Evolutionary conservation across 2,113 vertebrate species (phyloP).

Genomic region (Ceyx margarethae): DNA sequence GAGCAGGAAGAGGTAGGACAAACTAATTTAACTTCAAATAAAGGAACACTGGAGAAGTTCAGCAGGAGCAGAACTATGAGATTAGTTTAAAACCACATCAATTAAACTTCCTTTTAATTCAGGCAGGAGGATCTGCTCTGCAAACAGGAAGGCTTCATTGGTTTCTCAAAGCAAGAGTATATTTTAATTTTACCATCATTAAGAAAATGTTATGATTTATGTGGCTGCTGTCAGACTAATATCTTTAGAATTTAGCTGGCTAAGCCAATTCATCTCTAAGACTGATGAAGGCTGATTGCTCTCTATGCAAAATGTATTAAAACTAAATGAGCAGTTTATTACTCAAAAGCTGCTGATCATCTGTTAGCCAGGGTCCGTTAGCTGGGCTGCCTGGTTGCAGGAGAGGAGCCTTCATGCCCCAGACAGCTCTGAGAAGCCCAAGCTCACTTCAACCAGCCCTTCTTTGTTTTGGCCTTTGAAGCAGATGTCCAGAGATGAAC

Average conservation of each 20-base stretch:
- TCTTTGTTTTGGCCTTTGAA: not conserved
- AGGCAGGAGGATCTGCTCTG: slow-evolving; percentile 59
- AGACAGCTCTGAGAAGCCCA: not conserved
- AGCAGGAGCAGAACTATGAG: not conserved
- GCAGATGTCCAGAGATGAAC: not conserved
- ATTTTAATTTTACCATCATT: slow-evolving; percentile 88
- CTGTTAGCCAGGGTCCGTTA: slow-evolving; percentile 90
- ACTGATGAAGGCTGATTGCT: slow-evolving; percentile 93
- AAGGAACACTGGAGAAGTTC: not conserved
- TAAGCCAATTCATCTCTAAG: slow-evolving; percentile 94
- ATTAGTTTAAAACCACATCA: slow-evolving; percentile 57
- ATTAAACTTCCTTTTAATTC: slow-evolving; percentile 74
- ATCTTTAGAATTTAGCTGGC: slow-evolving; percentile 89
- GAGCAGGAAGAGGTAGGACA: not conserved
- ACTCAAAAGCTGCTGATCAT: slow-evolving; percentile 89
- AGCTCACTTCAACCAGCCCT: not conserved
- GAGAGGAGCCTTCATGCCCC: not conserved
- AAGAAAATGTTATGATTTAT: slow-evolving; percentile 94
- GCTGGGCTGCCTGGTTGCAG: slow-evolving; percentile 81
- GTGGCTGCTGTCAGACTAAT: slow-evolving; percentile 88
- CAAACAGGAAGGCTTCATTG: slow-evolving; percentile 74
- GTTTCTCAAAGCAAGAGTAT: slow-evolving; percentile 75
- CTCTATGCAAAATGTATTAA: slow-evolving; percentile 97
- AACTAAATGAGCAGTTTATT: slow-evolving; percentile 98
- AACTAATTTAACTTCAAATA: slow-evolving; percentile 27